Base-by-base conservation (phyloP, 2,888 invertebrate genomes). In the Ectropis crepuscularia region DNA sequence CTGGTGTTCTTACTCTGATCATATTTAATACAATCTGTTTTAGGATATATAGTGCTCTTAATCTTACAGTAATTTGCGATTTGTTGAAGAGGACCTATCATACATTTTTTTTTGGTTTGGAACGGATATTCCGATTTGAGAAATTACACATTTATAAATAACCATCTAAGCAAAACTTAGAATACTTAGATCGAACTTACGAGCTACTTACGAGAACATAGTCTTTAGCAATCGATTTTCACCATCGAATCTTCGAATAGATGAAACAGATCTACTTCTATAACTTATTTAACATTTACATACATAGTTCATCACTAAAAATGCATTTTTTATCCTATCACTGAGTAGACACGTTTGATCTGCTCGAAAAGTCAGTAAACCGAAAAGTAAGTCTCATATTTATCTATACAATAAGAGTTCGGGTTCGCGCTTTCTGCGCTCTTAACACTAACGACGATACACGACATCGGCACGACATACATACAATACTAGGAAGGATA, bases 321-420 rank as follows among this genome's bases (percentile, higher is more conserved):
- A 92, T 92, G 92, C 92, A 92, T 88, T 86, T 87, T 84, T 86
- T 83, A 84, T 86, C 80, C 90, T 91, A 92, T 90, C 90, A 88
- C 88, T 89, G 90, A 89, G 91, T 90, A 91, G 92, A 92, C 79
- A 80, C 85, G 92, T 92, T 91, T 87, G 76, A 91, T 92, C 92
- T 91, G 85, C 88, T 90, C 92, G 92, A 92, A 92, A 92, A 92
- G 88, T 92, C 91, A 79, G 77, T 79, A 80, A 88, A 89, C 87
- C 88, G 88, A 89, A 83, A 76, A 75, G 72, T 88, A 82, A 89
- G 89, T 89, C 87, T 88, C 86, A 85, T 83, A 71, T 75, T 75
- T 72, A 28, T 28, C 75, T 80, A 80, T 78, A 78, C 73, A 76
- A 53, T 57, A 63, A 72, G 78, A 75, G 78, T 76, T 74, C 77